These are phyloP conservation scores for Ammodytes marinus DNA, from an alignment of 2,113 vertebrate species.

Conservation along the genomic window DNA sequence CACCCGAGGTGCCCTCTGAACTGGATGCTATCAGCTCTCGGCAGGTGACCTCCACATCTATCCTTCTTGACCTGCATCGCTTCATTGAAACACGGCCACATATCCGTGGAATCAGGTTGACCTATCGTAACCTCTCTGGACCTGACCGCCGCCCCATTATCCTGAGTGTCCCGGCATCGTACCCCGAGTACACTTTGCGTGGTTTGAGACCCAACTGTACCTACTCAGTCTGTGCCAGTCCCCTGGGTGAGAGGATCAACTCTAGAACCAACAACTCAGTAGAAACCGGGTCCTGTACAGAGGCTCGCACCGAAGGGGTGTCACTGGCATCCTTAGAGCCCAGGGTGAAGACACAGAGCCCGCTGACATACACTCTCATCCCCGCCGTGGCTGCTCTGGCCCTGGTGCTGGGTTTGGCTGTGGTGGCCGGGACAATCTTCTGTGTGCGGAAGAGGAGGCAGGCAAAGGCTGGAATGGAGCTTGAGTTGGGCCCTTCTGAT, in stretches of 20 bases:
- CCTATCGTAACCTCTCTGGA: conserved; percentile 92
- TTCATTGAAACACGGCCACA: conserved; percentile 83
- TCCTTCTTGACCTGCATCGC: conserved; percentile 89
- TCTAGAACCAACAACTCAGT: conserved; percentile 61
- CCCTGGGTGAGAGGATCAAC: conserved; percentile 82
- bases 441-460: conserved; percentile 83
- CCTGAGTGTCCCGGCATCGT: conserved; percentile 88
- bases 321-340: conserved; percentile 81
- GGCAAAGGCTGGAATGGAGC: conserved; percentile 85
- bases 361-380: conserved; percentile 84
- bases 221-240: conserved; percentile 90
- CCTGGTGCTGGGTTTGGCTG: conserved; percentile 80
- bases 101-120: conserved; percentile 89
- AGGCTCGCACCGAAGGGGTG: conserved; percentile 84
- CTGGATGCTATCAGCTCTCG: conserved; percentile 79
- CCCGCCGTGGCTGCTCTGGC: conserved; percentile 81
- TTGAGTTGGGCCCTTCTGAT: conserved; percentile 82
- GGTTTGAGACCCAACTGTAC: conserved; percentile 92
- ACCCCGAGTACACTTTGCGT: conserved; percentile 90
- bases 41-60: conserved; percentile 89
- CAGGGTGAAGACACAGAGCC: conserved; percentile 75
- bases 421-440: conserved; percentile 72
- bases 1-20: not conserved
- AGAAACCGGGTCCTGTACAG: conserved; percentile 84
- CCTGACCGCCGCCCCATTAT: conserved; percentile 89